Evolutionary conservation across 2,113 vertebrate genomes (phyloP), one percentile per base, ranked within the genome.

Genomic region (Thalassarche chlororhynchos): DNA sequence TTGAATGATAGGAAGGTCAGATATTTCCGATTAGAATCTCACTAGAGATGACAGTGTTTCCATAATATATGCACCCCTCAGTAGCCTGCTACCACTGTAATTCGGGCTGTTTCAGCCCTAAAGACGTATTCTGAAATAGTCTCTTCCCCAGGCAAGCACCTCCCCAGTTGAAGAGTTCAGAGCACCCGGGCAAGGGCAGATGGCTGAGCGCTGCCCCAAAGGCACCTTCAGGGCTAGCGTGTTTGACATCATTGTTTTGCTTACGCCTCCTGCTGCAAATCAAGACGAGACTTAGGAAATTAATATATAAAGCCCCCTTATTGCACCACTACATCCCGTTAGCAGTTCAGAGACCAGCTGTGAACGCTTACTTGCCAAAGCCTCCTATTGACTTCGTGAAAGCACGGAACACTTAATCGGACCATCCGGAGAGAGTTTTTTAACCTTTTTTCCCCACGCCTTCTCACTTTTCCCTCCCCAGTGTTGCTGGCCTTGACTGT

Each of bases 281-380:
- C 64, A 95, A 72, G 71, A 90, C 17, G 38, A 79, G 78, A 87
- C 77, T 86, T 61, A 52, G 82, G 69, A 96, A 76, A 96, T 92
- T 94, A 94, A 79, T 81, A 62, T 34, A 89, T 94, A 94, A 77
- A 82, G 64, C n/a, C 74, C 69, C 76, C 83, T 96, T 89, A 87
- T 51, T 70, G 70, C 89, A 93, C 84, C 68, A n/a, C 75, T 44
- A 68, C 79, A 89, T 65, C 71, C 81, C 9, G 8, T 52, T 83
- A 96, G 65, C 96, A 51, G 84, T 62, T 93, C 94, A 88, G 89
- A 83, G 64, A 88, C 74, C 94, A 94, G 89, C 95, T 94, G 92
- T 54, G 91, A 95, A 15, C 26, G 5, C 18, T 88, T 47, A 62
- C 38, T 77, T 88, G 87, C 89, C 89, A 93, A 78, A 91, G n/a